A percentile compares a stretch with the other conserved stretches of the same genome.
phyloP scores from a whole-genome alignment of 2,113 vertebrate genomes.

The Capreolus pygargus region DNA sequence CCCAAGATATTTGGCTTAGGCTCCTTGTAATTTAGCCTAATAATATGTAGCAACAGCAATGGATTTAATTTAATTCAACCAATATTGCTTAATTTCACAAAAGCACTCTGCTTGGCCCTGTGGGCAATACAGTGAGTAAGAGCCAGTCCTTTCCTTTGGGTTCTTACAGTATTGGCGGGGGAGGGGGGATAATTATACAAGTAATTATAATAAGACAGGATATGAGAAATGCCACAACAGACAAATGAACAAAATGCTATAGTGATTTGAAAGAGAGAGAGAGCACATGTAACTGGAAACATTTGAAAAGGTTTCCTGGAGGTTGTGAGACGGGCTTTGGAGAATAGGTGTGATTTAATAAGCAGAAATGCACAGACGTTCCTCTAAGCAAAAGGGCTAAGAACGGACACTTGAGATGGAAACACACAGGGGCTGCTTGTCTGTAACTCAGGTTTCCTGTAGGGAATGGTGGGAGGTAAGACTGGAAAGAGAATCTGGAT shows the following conservation, averaged over 20 bases:
- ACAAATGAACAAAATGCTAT: constrained; percentile 32
- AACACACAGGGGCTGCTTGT: constrained; percentile 24
- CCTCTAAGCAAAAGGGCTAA: neutral
- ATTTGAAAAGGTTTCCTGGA: constrained; percentile 8
- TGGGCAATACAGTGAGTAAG: neutral
- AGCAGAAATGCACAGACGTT: neutral
- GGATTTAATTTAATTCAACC: constrained; percentile 31
- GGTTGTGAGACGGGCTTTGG: constrained; percentile 16
- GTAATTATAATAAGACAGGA: constrained; percentile 28
- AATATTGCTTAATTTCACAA: constrained; percentile 19
- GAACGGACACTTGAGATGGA: neutral
- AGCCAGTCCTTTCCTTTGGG: neutral
- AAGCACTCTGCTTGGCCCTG: constrained; percentile 10
- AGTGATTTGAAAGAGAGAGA: constrained; percentile 22
- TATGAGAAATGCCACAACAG: constrained; percentile 31
- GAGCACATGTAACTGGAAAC: neutral
- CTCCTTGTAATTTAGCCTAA: neutral
- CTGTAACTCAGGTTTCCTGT: constrained; percentile 9
- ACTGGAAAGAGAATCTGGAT: constrained; percentile 33
- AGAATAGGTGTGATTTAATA: constrained; percentile 41
- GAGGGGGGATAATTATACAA: constrained; percentile 30
- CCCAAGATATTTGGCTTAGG: neutral
- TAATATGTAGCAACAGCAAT: neutral
- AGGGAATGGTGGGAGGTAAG: neutral
- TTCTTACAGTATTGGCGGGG: neutral